A percentile compares a stretch with the other conserved stretches of the same genome.
Evolutionary conservation across 2,797 vertebrate genomes (phyloP).

Genomic region (Anguilla pacifica): DNA sequence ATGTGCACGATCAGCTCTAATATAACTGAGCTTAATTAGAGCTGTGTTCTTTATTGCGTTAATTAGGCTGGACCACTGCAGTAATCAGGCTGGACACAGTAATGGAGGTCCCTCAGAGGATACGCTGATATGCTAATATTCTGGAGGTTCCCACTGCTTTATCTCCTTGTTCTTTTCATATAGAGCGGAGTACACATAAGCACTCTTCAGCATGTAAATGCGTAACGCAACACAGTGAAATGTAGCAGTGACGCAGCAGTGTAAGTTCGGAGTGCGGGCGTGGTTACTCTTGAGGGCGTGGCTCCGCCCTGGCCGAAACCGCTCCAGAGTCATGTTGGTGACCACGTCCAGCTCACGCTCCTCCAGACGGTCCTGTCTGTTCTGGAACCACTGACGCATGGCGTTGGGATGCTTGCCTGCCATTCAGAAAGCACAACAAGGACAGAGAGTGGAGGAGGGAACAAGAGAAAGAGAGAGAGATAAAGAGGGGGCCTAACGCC

Average conservation of each 20-base stretch:
- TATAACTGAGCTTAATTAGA: too few relatives aligned
- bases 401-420: constrained; percentile 68
- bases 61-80: neutral
- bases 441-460: neutral
- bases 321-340: constrained; percentile 66
- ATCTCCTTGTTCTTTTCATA: neutral
- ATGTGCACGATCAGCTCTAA: too few relatives aligned
- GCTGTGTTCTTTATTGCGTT: too few relatives aligned
- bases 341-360: constrained; percentile 70
- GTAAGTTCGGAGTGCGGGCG: neutral
- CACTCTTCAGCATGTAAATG: neutral
- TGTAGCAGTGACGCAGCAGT: neutral
- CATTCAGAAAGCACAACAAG: constrained; percentile 27
- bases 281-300: constrained; percentile 74
- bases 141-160: neutral
- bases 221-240: neutral
- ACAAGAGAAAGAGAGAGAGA: neutral
- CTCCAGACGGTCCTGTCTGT: constrained; percentile 78
- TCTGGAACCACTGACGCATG: constrained; percentile 79
- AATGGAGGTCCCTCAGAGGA: neutral
- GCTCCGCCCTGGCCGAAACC: constrained; percentile 70
- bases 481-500: neutral
- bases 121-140: neutral
- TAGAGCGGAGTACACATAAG: neutral
- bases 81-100: neutral